Evolutionary conservation across 2,888 invertebrate genomes (phyloP).

Genomic region (Aplocera efformata): DNA sequence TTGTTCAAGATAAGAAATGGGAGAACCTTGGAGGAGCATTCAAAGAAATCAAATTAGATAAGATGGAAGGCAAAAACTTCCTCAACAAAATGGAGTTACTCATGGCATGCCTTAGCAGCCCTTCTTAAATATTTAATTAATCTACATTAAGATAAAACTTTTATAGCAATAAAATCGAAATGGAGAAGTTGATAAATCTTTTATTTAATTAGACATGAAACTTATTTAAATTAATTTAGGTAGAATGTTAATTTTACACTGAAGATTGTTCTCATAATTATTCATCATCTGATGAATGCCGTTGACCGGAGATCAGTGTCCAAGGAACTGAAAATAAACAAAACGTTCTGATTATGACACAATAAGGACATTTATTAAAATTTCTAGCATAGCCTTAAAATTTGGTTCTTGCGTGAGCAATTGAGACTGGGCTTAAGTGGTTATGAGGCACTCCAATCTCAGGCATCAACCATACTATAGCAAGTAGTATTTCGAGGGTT

Average conservation of each 20-base stretch:
- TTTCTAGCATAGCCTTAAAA: too few species aligned
- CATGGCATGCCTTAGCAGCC: slow-evolving; percentile 93
- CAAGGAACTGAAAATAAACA: slow-evolving; percentile 64
- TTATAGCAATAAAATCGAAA: slow-evolving; percentile 24
- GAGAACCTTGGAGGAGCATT: slow-evolving; percentile 96
- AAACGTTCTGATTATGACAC: slow-evolving; percentile 18
- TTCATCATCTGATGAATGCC: slow-evolving; percentile 55
- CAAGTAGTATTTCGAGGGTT: too few species aligned
- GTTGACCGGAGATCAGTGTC: slow-evolving; percentile 54
- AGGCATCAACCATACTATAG: too few species aligned
- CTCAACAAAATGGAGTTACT: slow-evolving; percentile 97
- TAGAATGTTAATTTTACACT: slow-evolving; percentile 77
- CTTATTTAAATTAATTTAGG: slow-evolving; percentile 72
- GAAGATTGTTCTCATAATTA: slow-evolving; percentile 71
- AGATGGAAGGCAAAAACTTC: slow-evolving; percentile 98
- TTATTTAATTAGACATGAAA: slow-evolving; percentile 63
- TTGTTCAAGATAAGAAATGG: slow-evolving; percentile 96
- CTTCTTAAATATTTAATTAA: slow-evolving; percentile 67
- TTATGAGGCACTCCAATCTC: too few species aligned
- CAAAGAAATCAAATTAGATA: slow-evolving; percentile 92
- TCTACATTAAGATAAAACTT: slow-evolving; percentile 33
- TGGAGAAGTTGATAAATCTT: slow-evolving; percentile 29
- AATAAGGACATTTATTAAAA: slow-evolving; percentile 1
- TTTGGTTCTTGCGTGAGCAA: too few species aligned
- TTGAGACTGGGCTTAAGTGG: too few species aligned